These are phyloP conservation scores for Coreoperca whiteheadi DNA, from an alignment of 2,113 vertebrate genomes.

Conservation along the genomic window DNA sequence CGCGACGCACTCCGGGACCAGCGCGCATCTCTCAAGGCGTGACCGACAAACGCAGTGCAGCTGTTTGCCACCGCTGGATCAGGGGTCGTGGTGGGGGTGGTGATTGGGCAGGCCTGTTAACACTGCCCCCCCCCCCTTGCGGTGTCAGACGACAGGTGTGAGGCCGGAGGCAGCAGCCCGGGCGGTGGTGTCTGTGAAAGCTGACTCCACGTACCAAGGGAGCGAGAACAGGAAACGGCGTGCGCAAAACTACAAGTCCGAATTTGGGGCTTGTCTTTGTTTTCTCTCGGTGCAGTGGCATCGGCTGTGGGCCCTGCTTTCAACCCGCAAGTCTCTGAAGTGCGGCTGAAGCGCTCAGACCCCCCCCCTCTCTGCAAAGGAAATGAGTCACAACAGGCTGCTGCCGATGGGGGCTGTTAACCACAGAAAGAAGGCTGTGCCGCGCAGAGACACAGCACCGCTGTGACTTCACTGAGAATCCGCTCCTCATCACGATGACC, in stretches of 20 bases:
- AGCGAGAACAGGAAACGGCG: conserved; percentile 27
- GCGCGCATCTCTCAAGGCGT: not conserved
- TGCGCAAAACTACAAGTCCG: not conserved
- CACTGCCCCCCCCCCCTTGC: not conserved
- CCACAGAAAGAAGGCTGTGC: not conserved
- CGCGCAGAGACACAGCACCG: not conserved
- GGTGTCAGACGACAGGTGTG: conserved; percentile 59
- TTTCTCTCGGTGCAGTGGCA: fast-evolving
- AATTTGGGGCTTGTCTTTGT: not conserved
- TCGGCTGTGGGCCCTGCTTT: not conserved
- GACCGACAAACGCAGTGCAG: conserved; percentile 47
- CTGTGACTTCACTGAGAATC: not conserved
- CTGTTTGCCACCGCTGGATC: conserved; percentile 76
- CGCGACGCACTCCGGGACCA: not conserved
- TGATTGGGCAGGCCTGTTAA: conserved; percentile 27
- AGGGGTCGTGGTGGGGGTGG: conserved; percentile 24
- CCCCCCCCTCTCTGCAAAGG: conserved; percentile 15
- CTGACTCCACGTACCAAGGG: conserved; percentile 14
- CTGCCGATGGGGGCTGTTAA: not conserved
- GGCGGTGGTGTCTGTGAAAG: conserved; percentile 27
- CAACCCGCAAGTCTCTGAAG: not conserved
- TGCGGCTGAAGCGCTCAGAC: not conserved
- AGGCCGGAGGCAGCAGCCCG: conserved; percentile 1
- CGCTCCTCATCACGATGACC: not conserved
- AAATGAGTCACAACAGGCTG: conserved; percentile 50